Base-by-base conservation (phyloP, 2,888 invertebrate genomes). In the Argyra leucocephala region DNA sequence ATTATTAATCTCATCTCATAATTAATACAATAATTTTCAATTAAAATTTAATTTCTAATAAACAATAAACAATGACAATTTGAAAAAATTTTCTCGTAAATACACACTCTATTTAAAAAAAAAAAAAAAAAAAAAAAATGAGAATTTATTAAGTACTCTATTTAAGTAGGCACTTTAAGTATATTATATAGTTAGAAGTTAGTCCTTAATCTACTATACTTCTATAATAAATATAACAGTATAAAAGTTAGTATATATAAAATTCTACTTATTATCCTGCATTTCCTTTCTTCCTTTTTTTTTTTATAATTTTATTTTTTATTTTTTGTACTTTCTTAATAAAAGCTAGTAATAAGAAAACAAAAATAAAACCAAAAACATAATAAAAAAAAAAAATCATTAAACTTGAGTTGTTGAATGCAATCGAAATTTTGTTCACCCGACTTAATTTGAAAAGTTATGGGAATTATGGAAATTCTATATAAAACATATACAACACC, bases 151-250 rank as follows among this genome's bases (percentile, higher is more conserved):
- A 48, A 48, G 48, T 48, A 48, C 18, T 48, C 10, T 2, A 48
- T 48, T 48, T 48, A 48, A 48, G 48, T 48, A 15, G 48, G n/a
- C 48, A 48, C 48, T 48, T 48, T 48, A 48, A 48, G 48, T 48
- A 48, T n/a, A n/a, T n/a, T n/a, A n/a, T n/a, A n/a, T 48, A 48
- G 48, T 48, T 18, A 48, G 48, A 48, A 48, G n/a, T 48, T n/a
- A 48, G 15, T 48, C 15, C 48, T 48, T 48, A 48, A 48, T 48
- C 12, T 48, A 48, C 15, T 15, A 48, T 48, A 48, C 15, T 15
- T 48, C 18, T 15, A 48, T 48, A 48, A 48, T 48, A 48, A 48
- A n/a, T n/a, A n/a, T n/a, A 15, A 48, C n/a, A 12, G 15, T 18
- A 48, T n/a, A 48, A 48, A 48, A 48, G n/a, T n/a, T 48, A 48